A percentile compares a stretch with the other conserved stretches of the same genome.
Conservation (phyloP, 2,113 vertebrate genomes). For the Rhodinocichla rosea region DNA sequence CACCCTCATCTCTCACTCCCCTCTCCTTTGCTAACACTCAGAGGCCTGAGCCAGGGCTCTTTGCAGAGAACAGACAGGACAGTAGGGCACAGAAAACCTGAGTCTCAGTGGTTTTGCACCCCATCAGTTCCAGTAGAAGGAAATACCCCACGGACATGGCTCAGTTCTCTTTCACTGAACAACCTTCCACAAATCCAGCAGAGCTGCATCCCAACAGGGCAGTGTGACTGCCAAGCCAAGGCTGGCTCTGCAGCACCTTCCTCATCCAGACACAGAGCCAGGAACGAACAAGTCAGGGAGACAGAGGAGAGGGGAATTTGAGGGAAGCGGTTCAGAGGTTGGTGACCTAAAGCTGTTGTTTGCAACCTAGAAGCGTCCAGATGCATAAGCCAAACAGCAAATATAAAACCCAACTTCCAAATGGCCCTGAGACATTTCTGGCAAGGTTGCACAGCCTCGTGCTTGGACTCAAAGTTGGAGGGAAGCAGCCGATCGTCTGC, state of each 20-base stretch:
- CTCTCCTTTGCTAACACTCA: background rate
- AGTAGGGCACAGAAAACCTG: background rate
- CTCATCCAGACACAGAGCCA: background rate
- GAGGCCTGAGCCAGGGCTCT: background rate
- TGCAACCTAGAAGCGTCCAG: background rate
- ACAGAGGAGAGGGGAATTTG: background rate
- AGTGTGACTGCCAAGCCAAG: background rate
- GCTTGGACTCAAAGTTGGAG: constrained; percentile 5
- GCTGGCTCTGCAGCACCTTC: background rate
- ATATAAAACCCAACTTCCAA: constrained; percentile 4
- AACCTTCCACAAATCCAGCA: background rate
- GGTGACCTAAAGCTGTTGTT: background rate
- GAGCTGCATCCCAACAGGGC: background rate
- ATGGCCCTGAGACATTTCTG: background rate
- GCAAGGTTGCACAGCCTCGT: background rate
- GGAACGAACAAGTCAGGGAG: accelerated
- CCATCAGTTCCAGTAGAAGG: background rate
- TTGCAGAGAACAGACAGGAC: background rate
- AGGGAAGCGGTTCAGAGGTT: accelerated
- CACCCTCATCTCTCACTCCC: background rate
- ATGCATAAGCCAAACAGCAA: background rate
- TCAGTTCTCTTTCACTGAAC: background rate
- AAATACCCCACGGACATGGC: background rate
- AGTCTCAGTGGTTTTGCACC: background rate
- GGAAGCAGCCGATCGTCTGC: background rate